Percentiles rank a stretch among this genome's conserved stretches.
Evolutionary conservation across 1,140 invertebrate species (phyloP).

Genomic region (Colletes latitarsis): DNA sequence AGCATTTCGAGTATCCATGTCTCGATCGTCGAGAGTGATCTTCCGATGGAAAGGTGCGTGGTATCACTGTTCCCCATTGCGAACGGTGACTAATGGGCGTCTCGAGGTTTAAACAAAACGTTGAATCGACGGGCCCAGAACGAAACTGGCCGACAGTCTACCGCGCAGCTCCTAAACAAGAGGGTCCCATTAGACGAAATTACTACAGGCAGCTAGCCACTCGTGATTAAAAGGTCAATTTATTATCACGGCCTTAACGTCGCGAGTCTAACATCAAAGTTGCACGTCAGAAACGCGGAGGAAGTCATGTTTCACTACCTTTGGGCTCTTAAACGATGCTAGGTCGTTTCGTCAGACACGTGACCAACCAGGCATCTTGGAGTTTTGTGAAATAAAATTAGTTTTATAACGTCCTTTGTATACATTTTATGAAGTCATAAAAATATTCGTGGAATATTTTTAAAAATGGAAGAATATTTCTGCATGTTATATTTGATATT

Average conservation of each 20-base stretch:
- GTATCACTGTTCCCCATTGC: slow-evolving; percentile 28
- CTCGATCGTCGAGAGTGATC: slow-evolving; percentile 9
- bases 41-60: slow-evolving; percentile 22
- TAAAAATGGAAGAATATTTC: too few species aligned
- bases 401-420: too few species aligned
- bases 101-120: slow-evolving; percentile 64
- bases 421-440: too few species aligned
- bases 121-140: slow-evolving; percentile 51
- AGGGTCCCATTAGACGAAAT: slow-evolving; percentile 71
- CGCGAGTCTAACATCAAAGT: slow-evolving; percentile 15
- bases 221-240: slow-evolving; percentile 75
- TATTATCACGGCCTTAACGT: slow-evolving; percentile 63
- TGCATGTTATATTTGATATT: too few species aligned
- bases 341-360: slow-evolving; percentile 3
- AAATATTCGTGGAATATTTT: too few species aligned
- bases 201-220: slow-evolving; percentile 67
- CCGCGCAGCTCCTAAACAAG: slow-evolving; percentile 69
- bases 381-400: too few species aligned
- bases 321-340: slow-evolving; percentile 1
- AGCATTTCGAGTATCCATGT: neutral
- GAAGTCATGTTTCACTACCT: slow-evolving; percentile 6
- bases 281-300: neutral
- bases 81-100: slow-evolving; percentile 65
- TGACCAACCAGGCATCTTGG: too few species aligned
- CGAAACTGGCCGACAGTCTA: slow-evolving; percentile 66